Evolutionary conservation across 2,888 invertebrate genomes (phyloP).

Genomic region (Melanchra persicariae): DNA sequence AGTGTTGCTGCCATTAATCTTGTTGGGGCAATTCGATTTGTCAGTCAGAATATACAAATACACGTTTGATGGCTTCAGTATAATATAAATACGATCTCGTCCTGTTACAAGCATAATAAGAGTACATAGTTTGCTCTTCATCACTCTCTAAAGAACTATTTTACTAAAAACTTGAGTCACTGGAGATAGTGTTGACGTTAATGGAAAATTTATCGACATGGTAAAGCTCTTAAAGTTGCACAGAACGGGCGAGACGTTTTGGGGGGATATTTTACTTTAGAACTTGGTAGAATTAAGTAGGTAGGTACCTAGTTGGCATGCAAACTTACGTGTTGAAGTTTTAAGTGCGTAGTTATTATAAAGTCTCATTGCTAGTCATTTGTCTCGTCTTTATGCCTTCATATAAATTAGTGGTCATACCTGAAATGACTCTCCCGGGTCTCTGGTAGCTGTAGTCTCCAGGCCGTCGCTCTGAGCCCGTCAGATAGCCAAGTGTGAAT

Average conservation of each 20-base stretch:
- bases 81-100: slow-evolving; percentile 34
- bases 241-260: slow-evolving; percentile 53
- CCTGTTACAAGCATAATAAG: slow-evolving; percentile 17
- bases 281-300: slow-evolving; percentile 44
- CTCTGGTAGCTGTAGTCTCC: slow-evolving; percentile 95
- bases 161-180: slow-evolving; percentile 44
- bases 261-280: slow-evolving; percentile 49
- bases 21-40: slow-evolving; percentile 69
- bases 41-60: slow-evolving; percentile 68
- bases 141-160: slow-evolving; percentile 26
- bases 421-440: slow-evolving; percentile 92
- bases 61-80: slow-evolving; percentile 53
- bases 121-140: slow-evolving; percentile 10
- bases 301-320: slow-evolving; percentile 57
- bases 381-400: slow-evolving; percentile 37
- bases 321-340: slow-evolving; percentile 48
- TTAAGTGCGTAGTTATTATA: slow-evolving; percentile 36
- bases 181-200: slow-evolving; percentile 60
- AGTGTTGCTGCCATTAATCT: slow-evolving; percentile 73
- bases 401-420: slow-evolving; percentile 62
- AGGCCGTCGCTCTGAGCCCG: slow-evolving; percentile 94
- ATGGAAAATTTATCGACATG: slow-evolving; percentile 74
- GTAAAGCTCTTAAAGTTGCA: slow-evolving; percentile 69
- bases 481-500: slow-evolving; percentile 95
- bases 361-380: slow-evolving; percentile 36